Evolutionary conservation across 2,888 invertebrate species (phyloP).

Genomic region (Drosophila pegasa): DNA sequence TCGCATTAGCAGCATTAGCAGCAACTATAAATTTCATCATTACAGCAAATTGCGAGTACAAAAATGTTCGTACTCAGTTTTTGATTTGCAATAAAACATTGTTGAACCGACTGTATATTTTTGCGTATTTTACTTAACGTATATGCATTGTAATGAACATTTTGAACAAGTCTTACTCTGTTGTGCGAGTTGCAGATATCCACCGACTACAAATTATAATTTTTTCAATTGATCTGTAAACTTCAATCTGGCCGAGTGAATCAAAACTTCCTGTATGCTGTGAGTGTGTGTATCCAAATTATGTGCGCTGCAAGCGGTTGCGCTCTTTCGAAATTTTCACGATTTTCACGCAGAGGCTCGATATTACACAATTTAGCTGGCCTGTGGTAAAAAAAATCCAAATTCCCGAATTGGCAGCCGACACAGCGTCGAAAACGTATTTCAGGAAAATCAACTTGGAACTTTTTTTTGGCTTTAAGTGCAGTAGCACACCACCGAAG

Average conservation of each 20-base stretch:
- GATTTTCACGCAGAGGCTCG: constrained; percentile 39
- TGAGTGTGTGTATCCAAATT: constrained; percentile 28
- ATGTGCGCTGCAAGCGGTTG: constrained; percentile 29
- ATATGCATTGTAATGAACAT: constrained; percentile 1
- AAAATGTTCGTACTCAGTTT: background rate
- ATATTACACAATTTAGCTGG: constrained; percentile 54
- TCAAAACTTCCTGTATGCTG: constrained; percentile 25
- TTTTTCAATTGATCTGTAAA: background rate
- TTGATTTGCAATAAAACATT: background rate
- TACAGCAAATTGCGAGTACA: background rate
- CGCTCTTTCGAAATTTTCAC: constrained; percentile 63
- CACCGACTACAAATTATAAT: constrained; percentile 6
- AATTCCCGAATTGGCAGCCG: constrained; percentile 21
- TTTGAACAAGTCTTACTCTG: constrained; percentile 33
- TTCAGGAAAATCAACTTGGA: constrained; percentile 43
- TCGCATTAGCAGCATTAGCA: background rate
- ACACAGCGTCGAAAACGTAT: constrained; percentile 22
- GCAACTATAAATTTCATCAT: background rate
- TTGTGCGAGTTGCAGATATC: constrained; percentile 15
- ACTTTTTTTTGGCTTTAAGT: constrained; percentile 25
- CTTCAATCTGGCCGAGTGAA: constrained; percentile 23
- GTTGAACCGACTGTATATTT: background rate
- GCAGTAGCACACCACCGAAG: constrained; percentile 23
- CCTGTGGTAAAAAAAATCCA: constrained; percentile 23
- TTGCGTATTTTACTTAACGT: background rate